Percentiles rank a stretch among this genome's conserved stretches.
Evolutionary conservation across 2,888 invertebrate species (phyloP).

Genomic region (Erannis defoliaria): DNA sequence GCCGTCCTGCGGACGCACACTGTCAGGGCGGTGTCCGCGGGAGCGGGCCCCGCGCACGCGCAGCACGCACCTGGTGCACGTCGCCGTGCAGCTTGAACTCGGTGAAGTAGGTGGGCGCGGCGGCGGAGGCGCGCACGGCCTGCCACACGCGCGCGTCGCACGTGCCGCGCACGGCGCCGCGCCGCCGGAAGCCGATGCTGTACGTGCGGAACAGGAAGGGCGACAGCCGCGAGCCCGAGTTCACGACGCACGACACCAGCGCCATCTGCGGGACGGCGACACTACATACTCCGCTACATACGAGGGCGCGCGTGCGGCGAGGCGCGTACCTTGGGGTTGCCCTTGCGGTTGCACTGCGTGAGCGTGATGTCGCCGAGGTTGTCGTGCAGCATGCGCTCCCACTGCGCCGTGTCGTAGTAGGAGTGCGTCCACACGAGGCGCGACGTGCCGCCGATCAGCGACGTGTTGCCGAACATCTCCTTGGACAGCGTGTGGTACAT

Average conservation of each 20-base stretch:
- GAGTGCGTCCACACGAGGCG: slow-evolving; percentile 94
- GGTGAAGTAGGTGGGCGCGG: slow-evolving; percentile 96
- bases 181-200: slow-evolving; percentile 89
- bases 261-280: slow-evolving; percentile 84
- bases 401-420: slow-evolving; percentile 88
- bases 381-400: slow-evolving; percentile 92
- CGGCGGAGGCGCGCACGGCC: slow-evolving; percentile 95
- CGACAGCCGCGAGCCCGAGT: slow-evolving; percentile 88
- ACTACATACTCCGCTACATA: no score
- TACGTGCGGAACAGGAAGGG: slow-evolving; percentile 96
- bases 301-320: background rate
- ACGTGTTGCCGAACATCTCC: slow-evolving; percentile 81
- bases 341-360: slow-evolving; percentile 78
- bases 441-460: slow-evolving; percentile 88
- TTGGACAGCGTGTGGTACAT: slow-evolving; percentile 76
- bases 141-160: slow-evolving; percentile 92
- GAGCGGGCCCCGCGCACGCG: no score
- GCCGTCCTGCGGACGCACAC: slow-evolving; percentile 87
- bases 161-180: slow-evolving; percentile 91
- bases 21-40: background rate
- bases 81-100: slow-evolving; percentile 91
- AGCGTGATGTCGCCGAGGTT: slow-evolving; percentile 88
- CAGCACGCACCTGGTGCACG: slow-evolving; percentile 87
- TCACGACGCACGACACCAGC: slow-evolving; percentile 93
- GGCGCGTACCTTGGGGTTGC: slow-evolving; percentile 8